Percentiles rank a stretch among this genome's conserved stretches.
Conservation (phyloP, 2,888 invertebrate genomes). For the Troilus luridus region DNA sequence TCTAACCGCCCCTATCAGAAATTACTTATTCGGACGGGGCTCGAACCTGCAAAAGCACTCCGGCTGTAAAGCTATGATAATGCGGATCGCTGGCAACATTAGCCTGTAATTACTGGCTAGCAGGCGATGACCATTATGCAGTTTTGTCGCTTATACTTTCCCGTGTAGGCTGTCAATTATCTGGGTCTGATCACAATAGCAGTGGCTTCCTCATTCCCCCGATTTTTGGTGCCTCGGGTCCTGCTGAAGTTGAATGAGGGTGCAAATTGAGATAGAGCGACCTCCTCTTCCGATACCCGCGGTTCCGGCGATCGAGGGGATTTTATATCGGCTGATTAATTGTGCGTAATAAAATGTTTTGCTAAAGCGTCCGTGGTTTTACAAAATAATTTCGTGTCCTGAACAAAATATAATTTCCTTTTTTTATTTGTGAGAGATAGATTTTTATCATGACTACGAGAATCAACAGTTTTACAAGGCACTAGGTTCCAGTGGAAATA, state of each 20-base stretch:
- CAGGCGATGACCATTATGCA: neutral
- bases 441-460: neutral
- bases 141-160: constrained; percentile 34
- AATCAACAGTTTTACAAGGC: neutral
- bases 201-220: neutral
- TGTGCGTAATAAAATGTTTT: neutral
- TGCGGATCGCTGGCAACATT: neutral
- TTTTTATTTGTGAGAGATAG: neutral
- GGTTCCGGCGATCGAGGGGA: neutral
- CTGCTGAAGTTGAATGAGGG: neutral
- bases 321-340: neutral
- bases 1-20: neutral
- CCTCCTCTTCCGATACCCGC: neutral
- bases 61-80: neutral
- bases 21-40: neutral
- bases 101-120: neutral
- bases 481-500: no score
- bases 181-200: neutral
- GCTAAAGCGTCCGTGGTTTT: neutral
- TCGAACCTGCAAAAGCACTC: constrained; percentile 18
- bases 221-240: neutral
- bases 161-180: constrained; percentile 8
- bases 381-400: neutral
- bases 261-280: constrained; percentile 25
- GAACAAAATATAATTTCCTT: neutral